Evolutionary conservation across 2,113 vertebrate genomes (phyloP), one percentile per base, ranked within the genome.

Genomic region (Cyrtonyx montezumae): DNA sequence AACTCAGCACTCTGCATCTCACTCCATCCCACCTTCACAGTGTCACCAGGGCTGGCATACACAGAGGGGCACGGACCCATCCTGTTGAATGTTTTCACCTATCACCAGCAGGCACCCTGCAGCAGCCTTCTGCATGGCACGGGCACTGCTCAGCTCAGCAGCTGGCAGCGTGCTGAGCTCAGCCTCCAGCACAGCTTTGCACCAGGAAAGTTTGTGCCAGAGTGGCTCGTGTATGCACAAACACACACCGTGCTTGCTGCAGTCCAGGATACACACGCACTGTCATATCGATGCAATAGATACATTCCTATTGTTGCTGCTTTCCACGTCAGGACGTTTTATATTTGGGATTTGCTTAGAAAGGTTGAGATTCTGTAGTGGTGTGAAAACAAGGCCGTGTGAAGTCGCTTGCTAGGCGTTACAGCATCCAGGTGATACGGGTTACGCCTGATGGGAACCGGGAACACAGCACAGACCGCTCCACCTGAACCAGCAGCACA

Each of bases 121-220:
- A 56, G 53, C 53, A 30, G 26, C 51, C 43, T 53, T 53, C 51
- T 53, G 51, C 51, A 53, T 17, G 51, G 51, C 51, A 53, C 28
- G 51, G 73, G 83, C 77, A 67, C 3, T 32, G 40, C 85, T 79
- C 8, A 9, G 79, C 59, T 30, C 55, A 30, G 28, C 55, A 32
- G 55, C 32, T 56, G 55, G 17, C 30, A 32, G 11, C 8, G 30
- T 32, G 30, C 55, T 56, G 30, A 56, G 16, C 55, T 32, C 55
- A 6, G 30, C 30, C 55, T 56, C 55, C 55, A 56, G 55, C 55
- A 56, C 30, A 56, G 55, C 16, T 32, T 32, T 59, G 20, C 87
- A 89, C 28, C 49, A 77, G 65, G 69, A 85, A 95, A 92, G 87
- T 89, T 92, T 85, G 82, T 13, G 1, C 91, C 76, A 79, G 81